Base-by-base conservation (phyloP, 2,797 vertebrate genomes). In the Labeo calbasu region DNA sequence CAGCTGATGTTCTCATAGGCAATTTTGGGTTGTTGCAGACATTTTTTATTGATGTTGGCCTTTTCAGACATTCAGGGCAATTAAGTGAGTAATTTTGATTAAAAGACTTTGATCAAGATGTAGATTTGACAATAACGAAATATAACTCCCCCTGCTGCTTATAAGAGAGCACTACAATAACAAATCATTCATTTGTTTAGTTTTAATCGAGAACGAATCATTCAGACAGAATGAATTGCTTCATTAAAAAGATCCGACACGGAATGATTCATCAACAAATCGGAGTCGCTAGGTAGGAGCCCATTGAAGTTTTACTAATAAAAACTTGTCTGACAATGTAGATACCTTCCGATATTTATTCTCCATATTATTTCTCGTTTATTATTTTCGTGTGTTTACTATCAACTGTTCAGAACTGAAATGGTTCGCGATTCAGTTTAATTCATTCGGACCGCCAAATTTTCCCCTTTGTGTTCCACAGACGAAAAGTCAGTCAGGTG, bases 121-220 rank as follows among this genome's bases (percentile, higher is more conserved):
- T 40, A 23, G 32, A 17, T 40, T 57, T 57, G 0, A 19, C 3
- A 12, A 77, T n/a, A 46, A 61, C 2, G 12, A 15, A 19, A 1
- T 57, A 55, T 21, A 23, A 57, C 50, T 50, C 72, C 50, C 72
- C 55, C 50, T 75, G 28, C 13, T 75, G 72, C 28, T 32, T n/a
- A 9, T n/a, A 36, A 77, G 3, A 40, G 36, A 1, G 15, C 23
- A 48, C 10, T 63, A 63, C 57, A 77, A 77, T 4, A 77, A 73
- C 50, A 73, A 76, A 36, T 25, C 25, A 14, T 14, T 36, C 0
- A 36, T 21, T 55, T 15, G 2, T 69, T 69, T 50, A 7, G 5
- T 12, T 8, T 76, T 59, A 57, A 13, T 73, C 2, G 4, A 8
- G 25, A 71, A 25, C 14, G 15, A 66, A 36, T 55, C 50, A 36